Conservation (phyloP, 2,888 invertebrate genomes). For the Tenthredo scrophulariae region DNA sequence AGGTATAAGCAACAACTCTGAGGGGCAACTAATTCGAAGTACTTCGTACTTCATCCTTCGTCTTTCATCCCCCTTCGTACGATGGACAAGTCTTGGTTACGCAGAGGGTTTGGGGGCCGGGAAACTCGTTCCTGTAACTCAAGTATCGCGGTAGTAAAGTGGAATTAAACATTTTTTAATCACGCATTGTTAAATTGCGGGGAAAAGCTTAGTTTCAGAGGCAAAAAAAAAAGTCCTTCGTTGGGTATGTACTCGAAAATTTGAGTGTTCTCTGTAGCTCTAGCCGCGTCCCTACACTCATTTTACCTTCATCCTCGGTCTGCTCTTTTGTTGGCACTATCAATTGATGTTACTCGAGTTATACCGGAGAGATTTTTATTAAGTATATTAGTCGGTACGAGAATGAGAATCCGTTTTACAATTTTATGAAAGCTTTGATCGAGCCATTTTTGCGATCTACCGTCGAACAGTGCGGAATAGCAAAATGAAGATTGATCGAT, state of each 20-base stretch:
- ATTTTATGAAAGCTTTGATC: background rate
- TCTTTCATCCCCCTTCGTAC: background rate
- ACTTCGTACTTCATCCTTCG: slow-evolving; percentile 7
- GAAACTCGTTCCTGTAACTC: background rate
- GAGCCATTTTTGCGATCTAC: background rate
- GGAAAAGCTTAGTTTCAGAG: background rate
- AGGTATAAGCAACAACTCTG: background rate
- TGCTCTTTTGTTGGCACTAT: background rate
- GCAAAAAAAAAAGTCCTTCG: slow-evolving; percentile 3
- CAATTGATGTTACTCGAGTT: background rate
- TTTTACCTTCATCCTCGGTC: background rate
- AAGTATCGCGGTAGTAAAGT: slow-evolving; percentile 10
- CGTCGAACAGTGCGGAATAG: too few relatives aligned
- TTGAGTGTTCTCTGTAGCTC: background rate
- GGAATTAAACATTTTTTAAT: slow-evolving; percentile 43
- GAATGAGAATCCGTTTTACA: background rate
- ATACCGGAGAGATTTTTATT: background rate
- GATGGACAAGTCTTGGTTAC: slow-evolving; percentile 13
- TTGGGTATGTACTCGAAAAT: slow-evolving; percentile 26
- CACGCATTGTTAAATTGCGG: slow-evolving; percentile 38
- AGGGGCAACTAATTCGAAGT: slow-evolving; percentile 20
- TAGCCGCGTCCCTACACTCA: background rate
- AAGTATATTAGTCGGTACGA: background rate
- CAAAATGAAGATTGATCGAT: background rate
- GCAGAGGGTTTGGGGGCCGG: background rate